These are phyloP conservation scores for Puma concolor DNA, from an alignment of 2,113 vertebrate species.

Conservation along the genomic window DNA sequence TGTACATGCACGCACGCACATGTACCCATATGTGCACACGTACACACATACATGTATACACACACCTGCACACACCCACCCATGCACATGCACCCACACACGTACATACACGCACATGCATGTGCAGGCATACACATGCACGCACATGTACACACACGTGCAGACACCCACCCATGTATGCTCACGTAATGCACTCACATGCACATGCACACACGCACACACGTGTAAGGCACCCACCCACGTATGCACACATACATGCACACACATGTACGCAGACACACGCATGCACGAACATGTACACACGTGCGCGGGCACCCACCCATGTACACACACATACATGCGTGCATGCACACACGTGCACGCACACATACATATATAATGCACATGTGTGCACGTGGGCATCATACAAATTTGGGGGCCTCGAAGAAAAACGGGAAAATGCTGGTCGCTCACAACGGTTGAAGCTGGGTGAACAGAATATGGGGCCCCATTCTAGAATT, in stretches of 20 bases:
- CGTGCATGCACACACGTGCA: rapidly evolving
- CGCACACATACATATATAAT: neutral
- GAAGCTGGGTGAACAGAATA: rapidly evolving
- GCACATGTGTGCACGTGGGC: rapidly evolving
- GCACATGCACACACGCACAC: neutral
- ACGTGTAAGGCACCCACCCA: too few relatives aligned
- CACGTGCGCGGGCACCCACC: neutral
- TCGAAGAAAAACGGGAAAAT: rapidly evolving
- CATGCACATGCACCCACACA: neutral
- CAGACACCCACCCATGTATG: neutral
- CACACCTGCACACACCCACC: too few relatives aligned
- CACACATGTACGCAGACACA: rapidly evolving
- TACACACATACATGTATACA: too few relatives aligned
- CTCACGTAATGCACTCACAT: neutral
- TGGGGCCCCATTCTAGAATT: rapidly evolving
- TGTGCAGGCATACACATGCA: neutral
- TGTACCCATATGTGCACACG: rapidly evolving
- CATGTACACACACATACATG: neutral
- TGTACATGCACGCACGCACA: neutral
- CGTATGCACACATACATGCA: neutral
- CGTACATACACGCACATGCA: too few relatives aligned
- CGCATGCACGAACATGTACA: too few relatives aligned
- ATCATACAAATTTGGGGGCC: rapidly evolving
- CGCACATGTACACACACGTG: rapidly evolving
- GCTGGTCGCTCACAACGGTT: rapidly evolving